These are phyloP conservation scores for Istiophorus platypterus DNA, from an alignment of 2,113 vertebrate species.

Conservation along the genomic window DNA sequence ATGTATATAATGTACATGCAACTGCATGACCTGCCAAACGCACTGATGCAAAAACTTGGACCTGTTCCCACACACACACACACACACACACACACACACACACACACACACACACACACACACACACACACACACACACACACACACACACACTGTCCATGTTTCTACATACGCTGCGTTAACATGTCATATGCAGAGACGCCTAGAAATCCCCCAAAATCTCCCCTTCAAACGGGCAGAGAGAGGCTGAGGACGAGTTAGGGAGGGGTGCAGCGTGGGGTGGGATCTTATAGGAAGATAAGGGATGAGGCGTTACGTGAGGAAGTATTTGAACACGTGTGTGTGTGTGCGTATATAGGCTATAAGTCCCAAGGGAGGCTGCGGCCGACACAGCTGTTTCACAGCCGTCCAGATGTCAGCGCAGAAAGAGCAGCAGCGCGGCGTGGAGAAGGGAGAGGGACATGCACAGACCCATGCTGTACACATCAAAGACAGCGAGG, in stretches of 20 bases:
- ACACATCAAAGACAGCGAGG: slow-evolving; percentile 68
- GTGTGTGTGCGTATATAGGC: slow-evolving; percentile 34
- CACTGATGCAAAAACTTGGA: neutral
- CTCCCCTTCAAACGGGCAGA: slow-evolving; percentile 8
- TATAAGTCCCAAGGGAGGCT: slow-evolving; percentile 66
- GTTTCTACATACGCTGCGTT: neutral
- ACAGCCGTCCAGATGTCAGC: slow-evolving; percentile 76
- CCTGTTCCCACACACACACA: neutral
- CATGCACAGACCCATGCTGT: slow-evolving; percentile 72
- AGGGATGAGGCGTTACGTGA: slow-evolving; percentile 56
- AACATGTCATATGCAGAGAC: slow-evolving; percentile 4
- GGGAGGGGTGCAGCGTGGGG: slow-evolving; percentile 22
- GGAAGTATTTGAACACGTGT: slow-evolving; percentile 42
- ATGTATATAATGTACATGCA: neutral
- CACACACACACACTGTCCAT: slow-evolving; percentile 5
- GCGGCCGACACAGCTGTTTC: slow-evolving; percentile 75
- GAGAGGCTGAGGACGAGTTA: slow-evolving; percentile 2
- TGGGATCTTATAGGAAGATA: slow-evolving; percentile 55
- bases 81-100: slow-evolving; percentile 8
- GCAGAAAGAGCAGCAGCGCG: slow-evolving; percentile 29
- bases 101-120: slow-evolving; percentile 11
- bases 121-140: slow-evolving; percentile 8
- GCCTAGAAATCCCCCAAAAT: slow-evolving; percentile 20
- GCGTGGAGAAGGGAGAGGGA: slow-evolving; percentile 25
- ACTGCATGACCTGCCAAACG: slow-evolving; percentile 6